Evolutionary conservation across 2,888 invertebrate species (phyloP).

Genomic region (Odontothrips loti): DNA sequence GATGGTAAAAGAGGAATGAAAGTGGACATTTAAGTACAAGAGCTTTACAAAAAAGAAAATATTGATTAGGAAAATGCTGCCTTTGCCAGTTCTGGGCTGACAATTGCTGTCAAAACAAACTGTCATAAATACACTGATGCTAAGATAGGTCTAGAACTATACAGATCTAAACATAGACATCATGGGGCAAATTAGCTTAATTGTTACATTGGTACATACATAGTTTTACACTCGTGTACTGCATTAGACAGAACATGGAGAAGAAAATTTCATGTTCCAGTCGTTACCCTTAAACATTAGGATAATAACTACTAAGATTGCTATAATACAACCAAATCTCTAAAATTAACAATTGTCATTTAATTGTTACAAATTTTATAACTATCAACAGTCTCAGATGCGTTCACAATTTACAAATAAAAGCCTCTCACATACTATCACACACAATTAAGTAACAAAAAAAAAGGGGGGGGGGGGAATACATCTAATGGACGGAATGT

Average conservation of each 20-base stretch:
- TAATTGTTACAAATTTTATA: background rate
- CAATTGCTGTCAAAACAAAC: background rate
- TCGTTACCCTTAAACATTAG: too few species aligned
- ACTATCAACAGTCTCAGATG: conserved; percentile 5
- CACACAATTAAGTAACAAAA: background rate
- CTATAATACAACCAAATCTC: background rate
- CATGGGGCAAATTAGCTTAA: background rate
- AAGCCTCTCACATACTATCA: background rate
- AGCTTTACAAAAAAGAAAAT: background rate
- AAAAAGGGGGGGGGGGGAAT: too few species aligned
- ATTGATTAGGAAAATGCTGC: background rate
- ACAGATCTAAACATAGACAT: background rate
- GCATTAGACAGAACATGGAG: background rate
- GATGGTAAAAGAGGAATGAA: background rate
- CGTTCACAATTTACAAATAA: background rate
- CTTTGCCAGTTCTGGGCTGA: background rate
- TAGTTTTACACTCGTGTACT: background rate
- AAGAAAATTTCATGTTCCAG: background rate
- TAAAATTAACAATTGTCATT: background rate
- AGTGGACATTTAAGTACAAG: background rate
- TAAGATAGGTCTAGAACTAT: background rate
- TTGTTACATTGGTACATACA: background rate
- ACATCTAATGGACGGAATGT: conserved; percentile 16
- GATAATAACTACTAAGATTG: too few species aligned
- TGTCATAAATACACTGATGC: background rate